phyloP scores from a whole-genome alignment of 37 sponge, comb jelly and placozoan species.

The Diacarnus erythraeanus region DNA sequence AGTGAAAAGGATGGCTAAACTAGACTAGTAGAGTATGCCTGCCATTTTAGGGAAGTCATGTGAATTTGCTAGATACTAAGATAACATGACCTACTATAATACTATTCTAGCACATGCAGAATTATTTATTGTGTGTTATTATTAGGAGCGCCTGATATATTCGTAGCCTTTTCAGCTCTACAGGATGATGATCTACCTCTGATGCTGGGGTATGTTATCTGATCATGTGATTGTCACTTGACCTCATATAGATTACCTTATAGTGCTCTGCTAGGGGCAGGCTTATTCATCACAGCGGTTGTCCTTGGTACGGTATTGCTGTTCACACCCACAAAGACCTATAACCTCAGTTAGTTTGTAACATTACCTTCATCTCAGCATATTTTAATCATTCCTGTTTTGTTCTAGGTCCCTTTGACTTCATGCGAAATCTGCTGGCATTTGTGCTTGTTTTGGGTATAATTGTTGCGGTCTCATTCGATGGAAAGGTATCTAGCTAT shows the following conservation, averaged over 20 bases:
- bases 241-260: background rate
- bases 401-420: constrained; percentile 45
- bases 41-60: no score
- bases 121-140: no score
- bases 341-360: constrained; percentile 43
- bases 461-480: constrained; percentile 56
- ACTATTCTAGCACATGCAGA: no score
- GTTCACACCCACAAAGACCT: constrained; percentile 5
- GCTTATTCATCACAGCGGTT: constrained; percentile 69
- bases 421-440: constrained; percentile 57
- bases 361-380: background rate
- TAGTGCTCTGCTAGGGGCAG: constrained; percentile 80
- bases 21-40: no score
- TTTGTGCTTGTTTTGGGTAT: constrained; percentile 61
- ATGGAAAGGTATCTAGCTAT: constrained; percentile 72
- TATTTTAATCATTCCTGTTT: no score
- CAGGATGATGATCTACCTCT: constrained; percentile 63
- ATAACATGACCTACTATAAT: no score
- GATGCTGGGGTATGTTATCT: constrained; percentile 35
- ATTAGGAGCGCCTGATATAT: constrained; percentile 81
- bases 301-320: constrained; percentile 67
- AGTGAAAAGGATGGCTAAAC: no score
- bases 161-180: constrained; percentile 67
- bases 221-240: background rate
- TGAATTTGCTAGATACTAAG: no score